Percentiles rank a stretch among this genome's conserved stretches.
Evolutionary conservation across 2,797 vertebrate species (phyloP).

Genomic region (Chloroceryle inda): DNA sequence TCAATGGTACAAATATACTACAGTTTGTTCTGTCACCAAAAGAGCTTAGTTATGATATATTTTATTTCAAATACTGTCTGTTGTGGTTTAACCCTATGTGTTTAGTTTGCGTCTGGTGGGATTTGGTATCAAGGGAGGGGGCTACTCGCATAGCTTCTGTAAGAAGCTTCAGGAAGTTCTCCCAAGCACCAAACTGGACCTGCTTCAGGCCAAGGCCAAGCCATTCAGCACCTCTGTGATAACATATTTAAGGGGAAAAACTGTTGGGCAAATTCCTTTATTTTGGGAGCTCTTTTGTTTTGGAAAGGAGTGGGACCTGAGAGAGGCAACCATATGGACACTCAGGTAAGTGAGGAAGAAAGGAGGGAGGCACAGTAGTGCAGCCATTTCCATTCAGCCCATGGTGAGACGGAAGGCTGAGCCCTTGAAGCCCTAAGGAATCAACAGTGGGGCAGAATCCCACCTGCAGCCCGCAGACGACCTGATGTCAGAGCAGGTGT

Average conservation of each 20-base stretch:
- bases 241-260: background rate
- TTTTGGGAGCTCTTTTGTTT: no score
- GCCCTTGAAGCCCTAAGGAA: background rate
- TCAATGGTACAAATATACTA: background rate
- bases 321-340: no score
- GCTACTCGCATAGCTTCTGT: background rate
- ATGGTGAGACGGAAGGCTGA: no score
- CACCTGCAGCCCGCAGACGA: background rate
- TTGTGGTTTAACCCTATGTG: background rate
- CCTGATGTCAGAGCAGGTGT: background rate
- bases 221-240: background rate
- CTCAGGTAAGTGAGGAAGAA: no score
- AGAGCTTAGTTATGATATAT: background rate
- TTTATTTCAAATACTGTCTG: background rate
- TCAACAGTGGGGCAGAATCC: background rate
- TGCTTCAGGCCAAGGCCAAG: background rate
- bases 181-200: background rate
- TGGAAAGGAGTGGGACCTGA: no score
- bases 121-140: background rate
- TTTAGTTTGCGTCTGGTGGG: background rate
- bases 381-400: no score
- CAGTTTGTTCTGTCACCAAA: background rate
- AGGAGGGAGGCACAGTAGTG: no score
- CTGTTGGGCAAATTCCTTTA: no score
- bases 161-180: background rate